Conservation (phyloP, 2,113 vertebrate genomes). For the Cavia porcellus region DNA sequence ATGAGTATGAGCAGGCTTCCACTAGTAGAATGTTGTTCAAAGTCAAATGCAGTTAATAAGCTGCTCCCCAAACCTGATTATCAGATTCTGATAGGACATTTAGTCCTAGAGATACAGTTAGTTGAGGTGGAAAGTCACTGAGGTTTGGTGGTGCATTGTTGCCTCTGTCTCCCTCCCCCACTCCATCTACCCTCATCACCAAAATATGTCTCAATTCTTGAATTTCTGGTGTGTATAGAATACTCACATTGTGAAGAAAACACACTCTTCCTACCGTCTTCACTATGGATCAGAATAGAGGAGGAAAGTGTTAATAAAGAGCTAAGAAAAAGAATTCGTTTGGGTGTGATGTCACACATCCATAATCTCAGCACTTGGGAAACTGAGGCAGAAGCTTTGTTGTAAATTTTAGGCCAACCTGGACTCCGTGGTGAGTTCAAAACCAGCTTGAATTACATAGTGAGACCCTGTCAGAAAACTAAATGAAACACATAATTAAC, state of each 20-base stretch:
- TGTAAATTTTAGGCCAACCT: not conserved
- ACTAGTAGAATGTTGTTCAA: not conserved
- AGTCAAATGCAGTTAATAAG: not conserved
- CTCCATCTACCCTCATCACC: not conserved
- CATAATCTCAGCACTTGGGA: not conserved
- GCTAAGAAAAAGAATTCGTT: slow-evolving; percentile 17
- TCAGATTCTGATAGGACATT: not conserved
- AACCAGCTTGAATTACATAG: not conserved
- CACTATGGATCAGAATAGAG: not conserved
- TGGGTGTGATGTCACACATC: not conserved
- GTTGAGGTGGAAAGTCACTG: not conserved
- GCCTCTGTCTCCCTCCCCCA: not conserved
- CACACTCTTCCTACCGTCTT: not conserved
- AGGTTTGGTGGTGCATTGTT: not conserved
- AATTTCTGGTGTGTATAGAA: not conserved
- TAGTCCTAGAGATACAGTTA: not conserved
- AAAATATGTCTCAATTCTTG: not conserved
- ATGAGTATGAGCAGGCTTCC: not conserved
- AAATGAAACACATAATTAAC: no score
- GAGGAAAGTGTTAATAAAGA: not conserved
- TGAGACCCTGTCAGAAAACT: not conserved
- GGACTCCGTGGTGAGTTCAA: not conserved
- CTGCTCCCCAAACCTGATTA: not conserved
- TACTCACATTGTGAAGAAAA: not conserved
- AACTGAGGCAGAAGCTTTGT: not conserved